A percentile compares a stretch with the other conserved stretches of the same genome.
Evolutionary conservation across 2,113 vertebrate species (phyloP).

Genomic region (Zapornia atra): DNA sequence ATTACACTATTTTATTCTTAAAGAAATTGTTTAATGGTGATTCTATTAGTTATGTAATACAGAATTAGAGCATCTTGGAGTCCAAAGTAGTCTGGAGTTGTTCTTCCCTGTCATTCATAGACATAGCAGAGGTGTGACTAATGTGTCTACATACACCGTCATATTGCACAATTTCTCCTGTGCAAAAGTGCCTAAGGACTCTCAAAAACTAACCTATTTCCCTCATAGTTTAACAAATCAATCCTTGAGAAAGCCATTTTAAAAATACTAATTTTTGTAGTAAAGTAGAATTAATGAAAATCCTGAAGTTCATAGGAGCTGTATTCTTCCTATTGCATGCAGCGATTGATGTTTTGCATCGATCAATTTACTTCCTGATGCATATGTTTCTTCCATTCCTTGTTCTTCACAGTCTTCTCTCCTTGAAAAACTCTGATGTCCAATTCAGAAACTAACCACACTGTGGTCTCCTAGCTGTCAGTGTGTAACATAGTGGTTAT

Average conservation of each 20-base stretch:
- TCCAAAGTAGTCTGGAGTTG: background rate
- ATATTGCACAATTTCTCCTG: background rate
- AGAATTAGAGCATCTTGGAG: background rate
- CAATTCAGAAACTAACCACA: background rate
- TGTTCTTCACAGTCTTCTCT: background rate
- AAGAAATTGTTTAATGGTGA: background rate
- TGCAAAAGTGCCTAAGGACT: background rate
- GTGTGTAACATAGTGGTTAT: background rate
- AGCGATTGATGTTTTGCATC: background rate
- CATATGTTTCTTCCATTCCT: background rate
- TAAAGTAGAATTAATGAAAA: background rate
- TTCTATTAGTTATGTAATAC: background rate
- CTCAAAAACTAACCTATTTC: background rate
- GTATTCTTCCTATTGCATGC: too few relatives aligned
- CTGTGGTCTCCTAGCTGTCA: background rate
- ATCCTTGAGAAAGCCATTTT: background rate
- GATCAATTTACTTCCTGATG: background rate
- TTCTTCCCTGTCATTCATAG: background rate
- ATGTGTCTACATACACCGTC: background rate
- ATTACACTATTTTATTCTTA: background rate
- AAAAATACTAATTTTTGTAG: background rate
- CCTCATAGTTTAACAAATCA: background rate
- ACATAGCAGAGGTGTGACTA: background rate
- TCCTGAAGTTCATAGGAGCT: background rate
- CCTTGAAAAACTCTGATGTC: background rate